Evolutionary conservation across 1,140 invertebrate species (phyloP).

Genomic region (Cyclina sinensis): DNA sequence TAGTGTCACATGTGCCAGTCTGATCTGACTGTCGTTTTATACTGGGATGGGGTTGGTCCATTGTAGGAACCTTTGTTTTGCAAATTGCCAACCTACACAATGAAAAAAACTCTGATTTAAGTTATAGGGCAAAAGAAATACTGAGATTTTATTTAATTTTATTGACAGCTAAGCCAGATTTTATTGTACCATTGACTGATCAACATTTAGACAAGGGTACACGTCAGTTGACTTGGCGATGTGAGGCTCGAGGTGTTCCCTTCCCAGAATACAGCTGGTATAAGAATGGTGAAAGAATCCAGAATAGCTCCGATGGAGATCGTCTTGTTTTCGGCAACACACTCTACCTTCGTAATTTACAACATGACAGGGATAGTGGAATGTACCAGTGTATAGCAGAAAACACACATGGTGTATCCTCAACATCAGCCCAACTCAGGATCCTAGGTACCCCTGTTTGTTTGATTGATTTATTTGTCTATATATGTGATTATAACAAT

Average conservation of each 20-base stretch:
- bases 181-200: slow-evolving; percentile 95
- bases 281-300: slow-evolving; percentile 90
- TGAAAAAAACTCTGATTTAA: too few relatives aligned
- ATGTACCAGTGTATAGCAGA: slow-evolving; percentile 98
- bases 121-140: too few relatives aligned
- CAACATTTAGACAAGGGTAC: slow-evolving; percentile 94
- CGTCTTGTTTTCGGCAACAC: slow-evolving; percentile 72
- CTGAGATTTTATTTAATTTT: too few relatives aligned
- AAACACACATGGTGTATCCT: slow-evolving; percentile 95
- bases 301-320: slow-evolving; percentile 86
- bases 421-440: slow-evolving; percentile 95
- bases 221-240: slow-evolving; percentile 95
- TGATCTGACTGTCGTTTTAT: too few relatives aligned
- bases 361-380: slow-evolving; percentile 90
- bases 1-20: too few relatives aligned
- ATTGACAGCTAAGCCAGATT: slow-evolving; percentile 94
- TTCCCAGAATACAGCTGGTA: slow-evolving; percentile 97
- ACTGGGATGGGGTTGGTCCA: too few relatives aligned
- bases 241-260: slow-evolving; percentile 98
- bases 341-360: slow-evolving; percentile 65
- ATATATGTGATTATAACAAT: too few relatives aligned
- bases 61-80: too few relatives aligned
- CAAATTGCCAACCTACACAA: too few relatives aligned
- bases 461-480: too few relatives aligned
- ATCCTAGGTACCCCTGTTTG: slow-evolving; percentile 89